A percentile compares a stretch with the other conserved stretches of the same genome.
Evolutionary conservation across 2,888 invertebrate genomes (phyloP).

Genomic region (Unio delphinus): DNA sequence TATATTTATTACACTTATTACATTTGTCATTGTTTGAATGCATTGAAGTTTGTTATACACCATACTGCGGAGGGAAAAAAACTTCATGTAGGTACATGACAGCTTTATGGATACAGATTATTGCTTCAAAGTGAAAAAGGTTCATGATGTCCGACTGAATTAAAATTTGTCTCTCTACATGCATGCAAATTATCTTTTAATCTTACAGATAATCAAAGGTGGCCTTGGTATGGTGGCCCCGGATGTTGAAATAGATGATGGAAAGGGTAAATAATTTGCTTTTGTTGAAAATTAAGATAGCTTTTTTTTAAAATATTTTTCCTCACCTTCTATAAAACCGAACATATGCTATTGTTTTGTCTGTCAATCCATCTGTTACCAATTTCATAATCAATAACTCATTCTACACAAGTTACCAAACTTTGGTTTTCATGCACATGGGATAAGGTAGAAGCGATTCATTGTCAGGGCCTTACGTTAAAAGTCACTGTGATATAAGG

Average conservation of each 20-base stretch:
- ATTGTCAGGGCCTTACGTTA: too few relatives aligned
- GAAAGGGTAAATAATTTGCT: slow-evolving; percentile 76
- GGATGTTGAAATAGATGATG: slow-evolving; percentile 88
- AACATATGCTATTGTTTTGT: neutral
- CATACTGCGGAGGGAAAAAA: too few relatives aligned
- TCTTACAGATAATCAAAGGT: slow-evolving; percentile 80
- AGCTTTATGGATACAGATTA: neutral
- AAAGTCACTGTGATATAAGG: too few relatives aligned
- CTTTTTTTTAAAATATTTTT: neutral
- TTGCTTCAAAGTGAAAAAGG: neutral
- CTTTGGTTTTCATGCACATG: too few relatives aligned
- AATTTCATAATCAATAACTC: too few relatives aligned
- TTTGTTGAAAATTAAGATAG: too few relatives aligned
- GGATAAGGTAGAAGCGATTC: too few relatives aligned
- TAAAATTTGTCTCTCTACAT: neutral
- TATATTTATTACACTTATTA: too few relatives aligned
- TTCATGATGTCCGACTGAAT: neutral
- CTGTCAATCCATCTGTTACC: too few relatives aligned
- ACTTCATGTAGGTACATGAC: neutral
- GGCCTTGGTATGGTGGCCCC: slow-evolving; percentile 95
- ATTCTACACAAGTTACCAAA: too few relatives aligned
- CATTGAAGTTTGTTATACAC: too few relatives aligned
- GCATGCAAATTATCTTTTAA: neutral
- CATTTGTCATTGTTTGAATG: too few relatives aligned
- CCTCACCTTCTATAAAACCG: neutral